Percentiles rank a stretch among this genome's conserved stretches.
Evolutionary conservation across 1,140 invertebrate genomes (phyloP).

Genomic region (Meloidogyne chitwoodi): DNA sequence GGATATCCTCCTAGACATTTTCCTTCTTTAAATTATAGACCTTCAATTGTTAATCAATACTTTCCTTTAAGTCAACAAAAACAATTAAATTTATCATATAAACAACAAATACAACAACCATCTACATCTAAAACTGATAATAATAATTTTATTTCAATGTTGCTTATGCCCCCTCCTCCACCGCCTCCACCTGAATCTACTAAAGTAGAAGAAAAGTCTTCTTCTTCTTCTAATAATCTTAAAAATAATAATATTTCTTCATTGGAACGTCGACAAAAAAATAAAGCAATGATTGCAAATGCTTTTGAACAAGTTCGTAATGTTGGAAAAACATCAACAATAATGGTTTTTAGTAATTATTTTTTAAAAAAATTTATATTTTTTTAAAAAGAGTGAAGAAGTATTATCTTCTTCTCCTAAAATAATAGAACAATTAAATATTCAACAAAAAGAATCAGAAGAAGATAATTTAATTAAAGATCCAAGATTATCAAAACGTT

Average conservation of each 20-base stretch:
- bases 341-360: background rate
- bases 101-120: background rate
- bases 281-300: background rate
- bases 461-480: background rate
- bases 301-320: conserved; percentile 8
- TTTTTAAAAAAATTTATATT: background rate
- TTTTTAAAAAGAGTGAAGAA: background rate
- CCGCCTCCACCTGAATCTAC: background rate
- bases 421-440: background rate
- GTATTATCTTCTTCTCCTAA: background rate
- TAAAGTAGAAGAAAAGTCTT: background rate
- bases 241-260: background rate
- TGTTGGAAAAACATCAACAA: background rate
- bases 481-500: background rate
- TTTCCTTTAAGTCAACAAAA: background rate
- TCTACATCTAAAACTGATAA: background rate
- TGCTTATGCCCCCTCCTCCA: background rate
- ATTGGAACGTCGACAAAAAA: background rate
- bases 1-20: background rate
- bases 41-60: background rate
- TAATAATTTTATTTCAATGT: background rate
- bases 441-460: background rate
- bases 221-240: background rate
- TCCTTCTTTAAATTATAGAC: background rate
- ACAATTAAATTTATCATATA: too few relatives aligned